Evolutionary conservation across 2,113 vertebrate species (phyloP).

Genomic region (Percopsis transmontana): DNA sequence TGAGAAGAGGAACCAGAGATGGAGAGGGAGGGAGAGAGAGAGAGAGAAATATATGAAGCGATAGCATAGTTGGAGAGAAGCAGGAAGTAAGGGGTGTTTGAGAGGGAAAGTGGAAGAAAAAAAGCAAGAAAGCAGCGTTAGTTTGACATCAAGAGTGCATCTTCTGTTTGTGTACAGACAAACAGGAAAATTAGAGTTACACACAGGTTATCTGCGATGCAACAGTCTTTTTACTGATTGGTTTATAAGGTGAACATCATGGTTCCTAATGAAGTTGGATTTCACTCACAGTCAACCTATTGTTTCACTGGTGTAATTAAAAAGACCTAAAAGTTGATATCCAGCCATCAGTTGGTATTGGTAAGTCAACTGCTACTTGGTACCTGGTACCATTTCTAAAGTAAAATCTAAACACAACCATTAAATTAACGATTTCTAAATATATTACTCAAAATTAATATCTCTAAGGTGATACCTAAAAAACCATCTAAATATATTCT

Average conservation of each 20-base stretch:
- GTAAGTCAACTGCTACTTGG: too few relatives aligned
- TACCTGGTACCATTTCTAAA: too few relatives aligned
- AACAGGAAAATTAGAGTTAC: slow-evolving; percentile 21
- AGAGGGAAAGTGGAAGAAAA: slow-evolving; percentile 4
- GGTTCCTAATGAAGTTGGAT: not conserved
- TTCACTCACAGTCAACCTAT: not conserved
- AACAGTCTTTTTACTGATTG: slow-evolving; percentile 29
- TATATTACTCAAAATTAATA: too few relatives aligned
- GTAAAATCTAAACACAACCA: too few relatives aligned
- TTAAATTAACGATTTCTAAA: too few relatives aligned
- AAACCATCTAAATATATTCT: too few relatives aligned
- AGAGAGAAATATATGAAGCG: not conserved
- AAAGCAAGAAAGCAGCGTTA: slow-evolving; percentile 64
- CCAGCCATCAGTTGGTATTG: too few relatives aligned
- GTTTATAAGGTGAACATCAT: too few relatives aligned
- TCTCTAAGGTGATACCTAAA: too few relatives aligned
- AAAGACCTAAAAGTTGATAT: too few relatives aligned
- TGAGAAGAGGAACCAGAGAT: slow-evolving; percentile 7
- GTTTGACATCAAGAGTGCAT: slow-evolving; percentile 27
- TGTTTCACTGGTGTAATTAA: not conserved
- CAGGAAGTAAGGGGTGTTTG: not conserved
- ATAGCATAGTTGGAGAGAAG: slow-evolving; percentile 13
- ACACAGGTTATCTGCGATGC: slow-evolving; percentile 62
- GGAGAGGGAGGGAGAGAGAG: slow-evolving; percentile 13
- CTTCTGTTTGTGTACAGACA: slow-evolving; percentile 24